Percentiles rank a stretch among this genome's conserved stretches.
phyloP scores from a whole-genome alignment of 2,797 vertebrate species.

The Petrocephalus schoutedeni region DNA sequence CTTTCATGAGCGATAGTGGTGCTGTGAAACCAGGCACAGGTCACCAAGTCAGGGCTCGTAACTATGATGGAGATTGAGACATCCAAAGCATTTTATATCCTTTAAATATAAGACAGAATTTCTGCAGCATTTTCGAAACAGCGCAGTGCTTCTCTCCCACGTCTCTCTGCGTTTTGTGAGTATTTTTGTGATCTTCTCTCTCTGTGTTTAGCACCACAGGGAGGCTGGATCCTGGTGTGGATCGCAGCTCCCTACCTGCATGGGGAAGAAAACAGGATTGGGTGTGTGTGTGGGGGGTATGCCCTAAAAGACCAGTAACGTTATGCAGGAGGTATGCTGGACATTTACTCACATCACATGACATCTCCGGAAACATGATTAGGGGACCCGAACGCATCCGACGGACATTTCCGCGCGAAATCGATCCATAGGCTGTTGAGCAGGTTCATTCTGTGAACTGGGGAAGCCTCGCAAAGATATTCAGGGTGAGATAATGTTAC shows the following conservation, averaged over 20 bases:
- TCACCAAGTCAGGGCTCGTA: background rate
- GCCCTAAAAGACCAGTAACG: background rate
- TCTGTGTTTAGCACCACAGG: background rate
- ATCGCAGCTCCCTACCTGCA: background rate
- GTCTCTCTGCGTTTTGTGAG: background rate
- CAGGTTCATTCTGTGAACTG: background rate
- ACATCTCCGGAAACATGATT: background rate
- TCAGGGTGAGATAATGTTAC: background rate
- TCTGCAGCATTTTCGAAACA: background rate
- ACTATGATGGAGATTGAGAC: background rate
- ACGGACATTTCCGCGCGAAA: background rate
- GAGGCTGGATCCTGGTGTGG: background rate
- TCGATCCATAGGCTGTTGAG: background rate
- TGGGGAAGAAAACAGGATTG: background rate
- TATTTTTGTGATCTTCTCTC: background rate
- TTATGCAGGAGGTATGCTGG: no score
- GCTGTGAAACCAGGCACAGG: background rate
- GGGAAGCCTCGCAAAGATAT: background rate
- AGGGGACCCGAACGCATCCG: background rate
- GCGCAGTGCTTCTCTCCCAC: background rate
- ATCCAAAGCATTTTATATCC: background rate
- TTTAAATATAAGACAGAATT: background rate
- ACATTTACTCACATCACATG: background rate
- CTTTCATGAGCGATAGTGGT: background rate
- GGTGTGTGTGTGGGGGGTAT: background rate